A percentile compares a stretch with the other conserved stretches of the same genome.
phyloP scores from a whole-genome alignment of 2,888 invertebrate species.

The Cynaeus angustus region DNA sequence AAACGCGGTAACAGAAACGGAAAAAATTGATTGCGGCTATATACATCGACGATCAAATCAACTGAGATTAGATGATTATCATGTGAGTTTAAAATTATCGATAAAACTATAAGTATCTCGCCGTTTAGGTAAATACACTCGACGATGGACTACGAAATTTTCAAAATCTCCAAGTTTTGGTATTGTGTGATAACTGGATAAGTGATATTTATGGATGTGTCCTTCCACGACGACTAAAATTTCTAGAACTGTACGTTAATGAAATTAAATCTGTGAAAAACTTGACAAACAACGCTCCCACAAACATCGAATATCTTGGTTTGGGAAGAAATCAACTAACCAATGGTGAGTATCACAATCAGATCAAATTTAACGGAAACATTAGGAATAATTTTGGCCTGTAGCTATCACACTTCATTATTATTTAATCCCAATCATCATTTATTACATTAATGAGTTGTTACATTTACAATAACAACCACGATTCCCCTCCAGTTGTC shows the following conservation, averaged over 20 bases:
- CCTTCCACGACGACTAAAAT: conserved; percentile 70
- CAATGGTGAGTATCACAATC: conserved; percentile 66
- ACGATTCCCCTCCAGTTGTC: conserved; percentile 51
- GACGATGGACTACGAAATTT: conserved; percentile 70
- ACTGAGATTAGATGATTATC: conserved; percentile 59
- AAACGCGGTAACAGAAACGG: conserved; percentile 57
- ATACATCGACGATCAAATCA: conserved; percentile 57
- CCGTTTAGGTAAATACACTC: conserved; percentile 74
- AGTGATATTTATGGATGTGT: conserved; percentile 66
- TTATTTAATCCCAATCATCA: too few species aligned
- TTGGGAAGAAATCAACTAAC: conserved; percentile 72
- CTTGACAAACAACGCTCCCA: conserved; percentile 69
- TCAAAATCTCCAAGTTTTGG: conserved; percentile 70
- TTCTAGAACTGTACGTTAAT: conserved; percentile 74
- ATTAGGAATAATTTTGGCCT: too few species aligned
- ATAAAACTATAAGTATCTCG: conserved; percentile 2
- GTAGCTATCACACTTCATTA: too few species aligned
- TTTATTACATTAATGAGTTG: conserved; percentile 28
- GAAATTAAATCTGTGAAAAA: conserved; percentile 67
- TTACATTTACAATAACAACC: conserved; percentile 61
- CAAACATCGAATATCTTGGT: conserved; percentile 72
- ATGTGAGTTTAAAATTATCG: conserved; percentile 55
- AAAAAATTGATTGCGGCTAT: conserved; percentile 60
- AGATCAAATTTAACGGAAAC: too few species aligned
- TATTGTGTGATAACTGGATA: conserved; percentile 71